Base-by-base conservation (phyloP, 53 echinoderm and acorn worm genomes). In the Patiria pectinifera region DNA sequence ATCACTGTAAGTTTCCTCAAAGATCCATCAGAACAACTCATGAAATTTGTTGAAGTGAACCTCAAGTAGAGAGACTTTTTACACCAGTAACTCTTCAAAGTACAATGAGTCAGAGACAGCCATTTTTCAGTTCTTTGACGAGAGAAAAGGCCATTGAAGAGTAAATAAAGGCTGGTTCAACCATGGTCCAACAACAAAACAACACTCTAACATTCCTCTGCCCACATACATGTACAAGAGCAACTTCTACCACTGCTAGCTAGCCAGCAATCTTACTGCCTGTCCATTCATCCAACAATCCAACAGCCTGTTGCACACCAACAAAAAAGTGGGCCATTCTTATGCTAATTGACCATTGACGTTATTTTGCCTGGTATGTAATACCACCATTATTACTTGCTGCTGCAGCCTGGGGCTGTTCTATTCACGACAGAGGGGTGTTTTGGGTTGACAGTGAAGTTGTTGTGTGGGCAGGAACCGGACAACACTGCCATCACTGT, bases 321-420 rank as follows among this genome's bases (percentile, higher is more conserved):
- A 87, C 78, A 87, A 6, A 53, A 87, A 87, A 78, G 87, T 87
- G 61, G 3, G 24, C 43, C 44, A 76, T 87, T 87, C 78, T 87
- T 87, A 87, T 87, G 87, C 78, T 87, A 87, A 87, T 87, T 87
- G 35, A 35, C 35, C 47, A 48, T 62, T 76, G 76, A 76, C 76
- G 15, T 87, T 75, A n/a, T 11, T 47, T 53, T 76, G 58, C 58
- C 87, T 13, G 75, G 48, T 48, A 5, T 53, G 7, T 14, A 21
- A 82, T 19, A 48, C 4, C n/a, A 53, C 24, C 23, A 74, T n/a
- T 49, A 74, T 86, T 72, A 86, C 72, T 75, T 86, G 53, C 86
- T 25, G 74, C 19, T 58, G 47, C n/a, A 15, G 82, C 74, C 25
- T 87, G 14, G 87, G 87, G 35, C 15, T 25, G 49, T 61, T 59